Evolutionary conservation across 1,140 invertebrate species (phyloP).

Genomic region (Bombus superbus): DNA sequence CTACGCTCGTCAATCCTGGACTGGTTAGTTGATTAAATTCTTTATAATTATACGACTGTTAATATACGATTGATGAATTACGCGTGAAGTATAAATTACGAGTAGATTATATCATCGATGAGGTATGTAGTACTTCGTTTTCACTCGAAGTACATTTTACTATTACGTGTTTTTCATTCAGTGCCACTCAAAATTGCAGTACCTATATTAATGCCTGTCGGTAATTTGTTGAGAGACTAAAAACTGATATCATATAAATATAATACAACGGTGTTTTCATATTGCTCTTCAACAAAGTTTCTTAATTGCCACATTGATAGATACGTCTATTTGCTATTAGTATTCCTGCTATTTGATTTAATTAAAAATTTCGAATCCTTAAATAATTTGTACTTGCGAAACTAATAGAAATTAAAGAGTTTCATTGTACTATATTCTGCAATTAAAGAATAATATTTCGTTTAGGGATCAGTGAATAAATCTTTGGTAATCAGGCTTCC

Average conservation of each 20-base stretch:
- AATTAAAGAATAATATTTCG: neutral
- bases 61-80: neutral
- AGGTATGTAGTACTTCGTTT: neutral
- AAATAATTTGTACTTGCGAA: neutral
- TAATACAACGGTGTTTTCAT: neutral
- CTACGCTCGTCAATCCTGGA: neutral
- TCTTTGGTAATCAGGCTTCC: neutral
- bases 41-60: constrained; percentile 13
- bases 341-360: neutral
- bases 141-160: neutral
- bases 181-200: neutral
- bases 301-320: neutral
- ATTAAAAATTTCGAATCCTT: neutral
- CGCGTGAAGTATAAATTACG: neutral
- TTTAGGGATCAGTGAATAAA: neutral
- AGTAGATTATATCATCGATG: neutral
- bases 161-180: neutral
- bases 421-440: neutral
- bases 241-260: neutral
- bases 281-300: neutral
- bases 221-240: neutral
- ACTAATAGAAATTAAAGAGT: neutral
- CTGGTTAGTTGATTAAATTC: constrained; percentile 32
- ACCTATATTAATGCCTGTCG: neutral
- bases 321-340: neutral